phyloP scores from a whole-genome alignment of 2,888 invertebrate species.

The Luffia ferchaultella region DNA sequence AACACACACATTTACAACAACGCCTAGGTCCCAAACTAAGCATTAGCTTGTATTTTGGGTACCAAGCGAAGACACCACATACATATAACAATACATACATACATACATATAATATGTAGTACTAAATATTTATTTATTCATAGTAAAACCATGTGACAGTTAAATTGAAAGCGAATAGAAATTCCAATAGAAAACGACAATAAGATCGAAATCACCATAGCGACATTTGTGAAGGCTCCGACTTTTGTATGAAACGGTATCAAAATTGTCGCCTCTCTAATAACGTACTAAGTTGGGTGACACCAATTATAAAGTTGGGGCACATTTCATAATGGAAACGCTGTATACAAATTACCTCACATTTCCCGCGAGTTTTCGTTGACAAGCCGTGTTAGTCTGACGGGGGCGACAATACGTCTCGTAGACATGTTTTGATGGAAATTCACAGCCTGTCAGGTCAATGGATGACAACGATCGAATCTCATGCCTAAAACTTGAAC shows the following conservation, averaged over 20 bases:
- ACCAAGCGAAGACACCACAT: too few species aligned
- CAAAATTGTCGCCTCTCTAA: neutral
- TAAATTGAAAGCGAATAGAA: too few species aligned
- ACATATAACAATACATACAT: too few species aligned
- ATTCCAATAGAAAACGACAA: too few species aligned
- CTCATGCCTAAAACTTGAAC: too few species aligned
- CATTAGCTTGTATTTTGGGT: too few species aligned
- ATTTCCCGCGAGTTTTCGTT: neutral
- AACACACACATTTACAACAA: too few species aligned
- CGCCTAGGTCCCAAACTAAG: too few species aligned
- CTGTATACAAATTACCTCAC: neutral
- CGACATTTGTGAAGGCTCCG: neutral
- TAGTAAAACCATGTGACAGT: too few species aligned
- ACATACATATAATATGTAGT: too few species aligned
- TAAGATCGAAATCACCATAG: neutral
- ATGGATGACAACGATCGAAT: too few species aligned
- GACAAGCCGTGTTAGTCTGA: constrained; percentile 5
- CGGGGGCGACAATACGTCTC: constrained; percentile 4
- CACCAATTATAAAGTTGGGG: constrained; percentile 11
- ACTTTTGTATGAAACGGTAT: neutral
- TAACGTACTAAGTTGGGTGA: constrained; percentile 1
- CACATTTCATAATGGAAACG: constrained; percentile 1
- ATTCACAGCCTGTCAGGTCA: constrained; percentile 1
- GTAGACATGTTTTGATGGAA: constrained; percentile 9
- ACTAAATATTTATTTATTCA: too few species aligned